A percentile compares a stretch with the other conserved stretches of the same genome.
Evolutionary conservation across 2,888 invertebrate genomes (phyloP).

Genomic region (Cloeon dipterum): DNA sequence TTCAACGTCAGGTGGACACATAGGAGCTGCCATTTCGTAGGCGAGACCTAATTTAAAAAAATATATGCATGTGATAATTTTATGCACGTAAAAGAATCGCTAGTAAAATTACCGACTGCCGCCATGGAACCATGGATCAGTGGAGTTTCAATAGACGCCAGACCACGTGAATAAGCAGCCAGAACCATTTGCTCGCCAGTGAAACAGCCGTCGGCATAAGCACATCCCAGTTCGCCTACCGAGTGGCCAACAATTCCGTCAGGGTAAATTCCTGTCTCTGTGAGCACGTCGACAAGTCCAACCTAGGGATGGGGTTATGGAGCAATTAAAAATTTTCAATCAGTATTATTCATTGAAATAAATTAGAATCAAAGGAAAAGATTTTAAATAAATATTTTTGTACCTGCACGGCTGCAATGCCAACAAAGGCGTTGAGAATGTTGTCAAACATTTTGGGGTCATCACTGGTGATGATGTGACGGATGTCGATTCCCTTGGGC

Average conservation of each 20-base stretch:
- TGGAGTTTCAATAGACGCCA: slow-evolving; percentile 13
- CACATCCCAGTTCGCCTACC: slow-evolving; percentile 85
- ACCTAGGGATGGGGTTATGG: slow-evolving; percentile 19
- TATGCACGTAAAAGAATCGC: too few relatives aligned
- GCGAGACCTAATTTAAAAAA: slow-evolving; percentile 13
- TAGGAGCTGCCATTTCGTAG: slow-evolving; percentile 16
- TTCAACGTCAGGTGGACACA: slow-evolving; percentile 52
- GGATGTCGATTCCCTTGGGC: slow-evolving; percentile 34
- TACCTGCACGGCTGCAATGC: slow-evolving; percentile 53
- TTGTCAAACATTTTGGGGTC: slow-evolving; percentile 36
- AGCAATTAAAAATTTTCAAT: neutral
- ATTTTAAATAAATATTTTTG: too few relatives aligned
- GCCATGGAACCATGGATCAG: slow-evolving; percentile 20
- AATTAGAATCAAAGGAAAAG: too few relatives aligned
- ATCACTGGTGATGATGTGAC: slow-evolving; percentile 32
- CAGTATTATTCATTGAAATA: too few relatives aligned
- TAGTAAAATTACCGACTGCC: slow-evolving; percentile 17
- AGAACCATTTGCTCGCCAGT: slow-evolving; percentile 70
- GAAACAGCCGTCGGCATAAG: slow-evolving; percentile 81
- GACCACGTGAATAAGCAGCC: slow-evolving; percentile 47
- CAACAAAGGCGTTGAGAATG: slow-evolving; percentile 44
- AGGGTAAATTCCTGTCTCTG: slow-evolving; percentile 31
- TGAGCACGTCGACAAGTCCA: slow-evolving; percentile 37
- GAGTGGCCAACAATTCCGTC: slow-evolving; percentile 72
- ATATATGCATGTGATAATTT: too few relatives aligned